phyloP scores from a whole-genome alignment of 2,888 invertebrate genomes.

The Apotomis capreana region DNA sequence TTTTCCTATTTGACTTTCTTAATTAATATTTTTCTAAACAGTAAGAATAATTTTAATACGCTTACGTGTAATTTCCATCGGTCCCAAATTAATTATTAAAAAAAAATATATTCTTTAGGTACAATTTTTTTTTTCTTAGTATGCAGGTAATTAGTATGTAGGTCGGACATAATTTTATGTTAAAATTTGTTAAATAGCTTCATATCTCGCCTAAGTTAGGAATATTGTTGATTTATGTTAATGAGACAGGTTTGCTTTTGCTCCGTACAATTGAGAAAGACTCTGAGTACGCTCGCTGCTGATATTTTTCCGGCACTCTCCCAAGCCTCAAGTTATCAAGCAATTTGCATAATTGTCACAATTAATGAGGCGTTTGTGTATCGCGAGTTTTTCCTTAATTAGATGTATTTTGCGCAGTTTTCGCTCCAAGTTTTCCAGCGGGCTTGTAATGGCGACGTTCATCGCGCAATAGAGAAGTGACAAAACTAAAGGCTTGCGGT shows the following conservation, averaged over 20 bases:
- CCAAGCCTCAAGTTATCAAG: not conserved
- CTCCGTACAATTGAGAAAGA: too few species aligned
- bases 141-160: not conserved
- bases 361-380: not conserved
- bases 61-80: not conserved
- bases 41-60: not conserved
- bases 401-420: not conserved
- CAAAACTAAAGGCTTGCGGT: too few species aligned
- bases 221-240: too few species aligned
- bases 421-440: too few species aligned
- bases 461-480: too few species aligned
- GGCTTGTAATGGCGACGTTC: too few species aligned
- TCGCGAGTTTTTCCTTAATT: not conserved
- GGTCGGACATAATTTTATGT: too few species aligned
- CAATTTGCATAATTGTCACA: slow-evolving; percentile 1
- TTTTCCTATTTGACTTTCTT: not conserved
- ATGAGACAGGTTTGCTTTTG: too few species aligned
- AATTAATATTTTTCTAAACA: not conserved
- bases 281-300: too few species aligned
- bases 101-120: not conserved
- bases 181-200: too few species aligned
- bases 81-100: not conserved
- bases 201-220: too few species aligned
- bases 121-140: not conserved
- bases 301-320: slow-evolving; percentile 6